Base-by-base conservation (phyloP, 1,140 invertebrate species). In the Elysia chlorotica region DNA sequence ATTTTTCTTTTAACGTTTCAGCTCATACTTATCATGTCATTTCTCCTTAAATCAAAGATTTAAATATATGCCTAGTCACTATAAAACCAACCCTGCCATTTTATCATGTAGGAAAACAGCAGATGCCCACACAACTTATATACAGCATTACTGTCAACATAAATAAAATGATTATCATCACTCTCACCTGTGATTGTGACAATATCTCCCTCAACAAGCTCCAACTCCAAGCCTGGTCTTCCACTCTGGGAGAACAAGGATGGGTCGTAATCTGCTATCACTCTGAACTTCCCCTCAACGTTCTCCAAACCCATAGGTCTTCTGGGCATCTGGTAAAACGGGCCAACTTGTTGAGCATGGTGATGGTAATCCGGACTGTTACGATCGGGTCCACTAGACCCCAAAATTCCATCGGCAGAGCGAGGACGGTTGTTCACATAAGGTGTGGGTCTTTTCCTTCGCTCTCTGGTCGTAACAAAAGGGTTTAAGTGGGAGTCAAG, bases 181-280 rank as follows among this genome's bases (percentile, higher is more conserved):
- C n/a, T n/a, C n/a, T n/a, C n/a, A 85, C 83, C 83, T 74, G 76
- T 76, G 5, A 84, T 75, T 10, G 59, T 71, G 21, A 85, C 82
- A 19, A 72, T 62, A 72, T 85, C 78, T 65, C 81, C 83, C 65
- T 85, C 81, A 36, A 71, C 77, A 6, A 85, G 68, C 28, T 69
- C 37, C n/a, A 84, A 41, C 61, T 85, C 82, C 38, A 82, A 71
- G 2, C 72, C 37, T 25, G 74, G 75, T 19, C 78, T 75, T 1
- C 76, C 79, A 79, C 80, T 83, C 61, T 70, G 69, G 19, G 83
- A 84, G 33, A 79, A 84, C 0, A 76, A 4, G 23, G 67, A 57
- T n/a, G 83, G 83, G 54, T 80, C 70, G 65, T 84, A 85, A 31
- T 85, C 80, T 17, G 81, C 72, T 2, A 83, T 74, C 14, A 77